phyloP scores from a whole-genome alignment of 1,140 invertebrate species.

The Eupeodes corollae region DNA sequence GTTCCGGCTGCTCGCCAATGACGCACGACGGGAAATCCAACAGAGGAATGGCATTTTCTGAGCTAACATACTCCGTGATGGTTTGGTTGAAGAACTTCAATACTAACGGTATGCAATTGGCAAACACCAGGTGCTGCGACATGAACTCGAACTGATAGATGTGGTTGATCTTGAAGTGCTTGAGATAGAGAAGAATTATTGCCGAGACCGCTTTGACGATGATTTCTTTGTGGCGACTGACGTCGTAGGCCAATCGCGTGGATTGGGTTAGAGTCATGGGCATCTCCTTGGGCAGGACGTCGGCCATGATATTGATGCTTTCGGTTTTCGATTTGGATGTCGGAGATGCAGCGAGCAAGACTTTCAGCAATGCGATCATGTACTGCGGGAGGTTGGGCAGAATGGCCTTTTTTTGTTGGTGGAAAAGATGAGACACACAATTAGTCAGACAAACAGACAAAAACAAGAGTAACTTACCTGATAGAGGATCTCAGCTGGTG shows the following conservation, averaged over 20 bases:
- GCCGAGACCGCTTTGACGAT: constrained; percentile 96
- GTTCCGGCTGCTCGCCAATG: constrained; percentile 88
- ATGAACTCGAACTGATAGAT: constrained; percentile 99
- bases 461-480: constrained; percentile 33
- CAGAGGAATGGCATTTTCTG: constrained; percentile 89
- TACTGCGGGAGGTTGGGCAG: constrained; percentile 89
- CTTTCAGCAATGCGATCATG: constrained; percentile 94
- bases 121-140: constrained; percentile 97
- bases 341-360: constrained; percentile 90
- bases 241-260: constrained; percentile 92
- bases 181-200: constrained; percentile 83
- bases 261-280: constrained; percentile 95
- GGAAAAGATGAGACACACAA: too few relatives aligned
- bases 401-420: constrained; percentile 61
- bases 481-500: constrained; percentile 79
- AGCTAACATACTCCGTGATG: constrained; percentile 87
- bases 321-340: constrained; percentile 97
- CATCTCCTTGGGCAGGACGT: constrained; percentile 94
- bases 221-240: constrained; percentile 97
- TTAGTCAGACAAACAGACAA: too few relatives aligned
- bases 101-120: constrained; percentile 97
- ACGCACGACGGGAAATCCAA: constrained; percentile 94
- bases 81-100: constrained; percentile 99
- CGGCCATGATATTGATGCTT: constrained; percentile 96
- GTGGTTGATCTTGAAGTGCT: constrained; percentile 99